Conservation (phyloP, 1,140 invertebrate genomes). For the Neodiprion lecontei region DNA sequence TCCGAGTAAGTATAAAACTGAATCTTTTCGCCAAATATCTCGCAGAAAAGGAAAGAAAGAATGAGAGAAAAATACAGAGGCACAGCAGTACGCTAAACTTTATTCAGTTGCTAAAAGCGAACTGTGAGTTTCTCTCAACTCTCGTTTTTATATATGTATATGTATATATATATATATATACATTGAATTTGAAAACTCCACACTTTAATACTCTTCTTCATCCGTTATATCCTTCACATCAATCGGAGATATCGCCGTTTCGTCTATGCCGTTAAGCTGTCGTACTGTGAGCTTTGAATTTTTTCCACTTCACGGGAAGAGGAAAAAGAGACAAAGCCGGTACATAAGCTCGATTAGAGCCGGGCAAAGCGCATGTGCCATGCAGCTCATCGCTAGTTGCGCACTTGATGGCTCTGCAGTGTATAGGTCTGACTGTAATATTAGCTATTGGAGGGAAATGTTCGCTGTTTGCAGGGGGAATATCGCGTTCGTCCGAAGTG, state of each 20-base stretch:
- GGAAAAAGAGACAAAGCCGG: neutral
- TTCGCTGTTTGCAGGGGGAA: neutral
- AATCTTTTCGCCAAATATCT: neutral
- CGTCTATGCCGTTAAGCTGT: neutral
- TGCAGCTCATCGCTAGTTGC: neutral
- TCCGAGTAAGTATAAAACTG: neutral
- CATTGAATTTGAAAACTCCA: too few relatives aligned
- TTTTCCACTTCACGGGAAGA: neutral
- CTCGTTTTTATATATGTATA: too few relatives aligned
- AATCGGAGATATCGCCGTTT: too few relatives aligned
- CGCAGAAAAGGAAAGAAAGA: too few relatives aligned
- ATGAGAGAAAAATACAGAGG: too few relatives aligned
- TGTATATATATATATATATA: too few relatives aligned
- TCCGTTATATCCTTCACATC: too few relatives aligned
- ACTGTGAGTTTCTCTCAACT: too few relatives aligned
- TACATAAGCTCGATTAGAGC: neutral
- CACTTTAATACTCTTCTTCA: too few relatives aligned
- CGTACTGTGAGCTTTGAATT: neutral
- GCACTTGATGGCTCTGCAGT: neutral
- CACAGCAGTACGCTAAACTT: too few relatives aligned
- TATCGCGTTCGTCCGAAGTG: neutral
- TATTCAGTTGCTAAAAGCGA: too few relatives aligned
- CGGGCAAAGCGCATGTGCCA: neutral
- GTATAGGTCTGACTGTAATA: neutral
- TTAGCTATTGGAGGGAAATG: neutral